Base-by-base conservation (phyloP, 2,888 invertebrate species). In the Eupithecia subfuscata region DNA sequence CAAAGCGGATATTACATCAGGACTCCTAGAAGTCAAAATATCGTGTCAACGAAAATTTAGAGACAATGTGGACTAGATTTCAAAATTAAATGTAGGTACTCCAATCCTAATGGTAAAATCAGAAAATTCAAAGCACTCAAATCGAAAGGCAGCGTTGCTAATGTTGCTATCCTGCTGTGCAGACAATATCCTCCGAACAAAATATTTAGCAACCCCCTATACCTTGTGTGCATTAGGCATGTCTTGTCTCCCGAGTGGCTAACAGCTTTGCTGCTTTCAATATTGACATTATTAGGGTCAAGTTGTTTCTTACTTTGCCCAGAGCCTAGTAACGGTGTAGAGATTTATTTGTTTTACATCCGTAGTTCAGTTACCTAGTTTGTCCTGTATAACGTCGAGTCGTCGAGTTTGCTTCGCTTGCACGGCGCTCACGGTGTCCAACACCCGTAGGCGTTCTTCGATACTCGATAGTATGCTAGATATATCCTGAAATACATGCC, bases 321-420 rank as follows among this genome's bases (percentile, higher is more conserved):
- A 74, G 74, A 80, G 71, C 76, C 78, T 75, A 69, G n/a, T 40
- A 67, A 78, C 68, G 68, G 75, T 76, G 78, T 70, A 72, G 78
- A 77, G 79, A 80, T 80, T 76, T 80, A 80, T 80, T 80, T 82
- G 80, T 79, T 64, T 78, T 77, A 69, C 77, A 75, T 80, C 56
- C 60, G 71, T 68, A 68, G 68, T 68, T 78, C 64, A 80, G 82
- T 86, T 83, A 95, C 95, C 95, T 71, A 95, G 88, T 88, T 94
- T 95, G 80, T 94, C 92, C 82, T 95, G 93, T 81, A 95, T 92
- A 80, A 89, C 87, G 88, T 95, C 94, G n/a, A 95, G 87, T 30
- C 93, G 90, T 22, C 93, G 88, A 56, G 92, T 90, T 82, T 94
- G 94, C 83, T 93, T 92, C 37, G 84, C 88, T 84, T 95, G 95